Base-by-base conservation (phyloP, 1,140 invertebrate species). In the Meloidogyne floridensis region DNA sequence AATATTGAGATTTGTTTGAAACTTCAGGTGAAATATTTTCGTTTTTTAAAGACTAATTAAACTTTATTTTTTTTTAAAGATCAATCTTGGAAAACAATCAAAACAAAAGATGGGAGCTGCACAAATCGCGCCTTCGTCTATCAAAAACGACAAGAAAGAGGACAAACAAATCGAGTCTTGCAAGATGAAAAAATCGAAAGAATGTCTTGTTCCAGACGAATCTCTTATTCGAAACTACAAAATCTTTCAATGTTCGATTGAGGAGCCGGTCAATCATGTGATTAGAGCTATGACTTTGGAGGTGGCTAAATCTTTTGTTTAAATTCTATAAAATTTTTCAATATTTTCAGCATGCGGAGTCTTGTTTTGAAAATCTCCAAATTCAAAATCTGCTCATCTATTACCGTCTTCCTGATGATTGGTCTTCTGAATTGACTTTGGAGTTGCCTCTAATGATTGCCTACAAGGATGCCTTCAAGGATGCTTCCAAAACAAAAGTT, bases 1-100 rank as follows among this genome's bases (percentile, higher is more conserved):
- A n/a, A n/a, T 65, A 65, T 65, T 65, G 59, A 15, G n/a, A 6
- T 65, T 65, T 65, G 59, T 65, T 65, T 65, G 59, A 65, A 65
- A 18, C 59, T 65, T n/a, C 59, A 65, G 59, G 59, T 65, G 7
- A 47, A 32, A 32, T 32, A 6, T 47, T 65, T 65, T 65, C 4
- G 6, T 65, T 65, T 65, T 65, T 4, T 4, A 6, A 65, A 5
- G 59, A n/a, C 59, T n/a, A 8, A 32, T 65, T n/a, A 65, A n/a
- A n/a, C 15, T n/a, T 65, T 59, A 0, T 59, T 65, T n/a, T 65
- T 65, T 65, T 65, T 15, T 15, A 65, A 65, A 65, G 59, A n/a
- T 65, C 7, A n/a, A 65, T 4, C 13, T 5, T n/a, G 59, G 15
- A 65, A 65, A 65, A 65, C 59, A 65, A 47, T 47, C 47, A 47